Conservation (phyloP, 2,888 invertebrate genomes). For the Altica lythri region DNA sequence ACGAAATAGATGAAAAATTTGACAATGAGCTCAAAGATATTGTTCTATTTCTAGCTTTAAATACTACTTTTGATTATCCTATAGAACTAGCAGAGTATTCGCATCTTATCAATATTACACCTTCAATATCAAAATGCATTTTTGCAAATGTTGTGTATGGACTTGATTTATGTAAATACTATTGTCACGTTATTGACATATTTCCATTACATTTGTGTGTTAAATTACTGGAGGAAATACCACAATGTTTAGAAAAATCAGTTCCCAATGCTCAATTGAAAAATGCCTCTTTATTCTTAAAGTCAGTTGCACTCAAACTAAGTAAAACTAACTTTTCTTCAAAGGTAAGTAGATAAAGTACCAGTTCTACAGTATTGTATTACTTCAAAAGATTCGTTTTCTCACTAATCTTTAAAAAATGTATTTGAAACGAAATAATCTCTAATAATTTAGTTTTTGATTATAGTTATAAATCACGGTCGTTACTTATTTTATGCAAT, state of each 20-base stretch:
- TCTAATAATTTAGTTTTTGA: no score
- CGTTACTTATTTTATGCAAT: no score
- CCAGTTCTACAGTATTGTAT: no score
- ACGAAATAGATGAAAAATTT: conserved; percentile 29
- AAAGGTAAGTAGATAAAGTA: conserved; percentile 22
- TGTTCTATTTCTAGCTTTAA: conserved; percentile 48
- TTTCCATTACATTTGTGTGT: conserved; percentile 39
- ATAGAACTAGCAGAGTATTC: conserved; percentile 43
- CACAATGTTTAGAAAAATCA: conserved; percentile 44
- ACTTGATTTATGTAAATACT: conserved; percentile 41
- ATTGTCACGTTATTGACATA: conserved; percentile 39
- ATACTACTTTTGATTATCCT: conserved; percentile 46
- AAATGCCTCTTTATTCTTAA: conserved; percentile 38
- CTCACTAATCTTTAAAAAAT: no score
- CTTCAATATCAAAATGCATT: conserved; percentile 50
- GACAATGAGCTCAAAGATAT: conserved; percentile 43
- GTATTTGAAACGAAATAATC: no score
- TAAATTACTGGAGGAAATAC: conserved; percentile 46
- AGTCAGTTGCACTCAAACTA: conserved; percentile 33
- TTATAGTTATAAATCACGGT: no score
- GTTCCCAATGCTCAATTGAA: conserved; percentile 39
- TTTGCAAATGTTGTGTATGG: conserved; percentile 44
- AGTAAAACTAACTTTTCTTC: conserved; percentile 4
- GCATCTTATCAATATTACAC: conserved; percentile 48
- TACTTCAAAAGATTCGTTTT: no score